Evolutionary conservation across 2,888 invertebrate genomes (phyloP), one percentile per base, ranked within the genome.

Genomic region (Rotaria macrura): DNA sequence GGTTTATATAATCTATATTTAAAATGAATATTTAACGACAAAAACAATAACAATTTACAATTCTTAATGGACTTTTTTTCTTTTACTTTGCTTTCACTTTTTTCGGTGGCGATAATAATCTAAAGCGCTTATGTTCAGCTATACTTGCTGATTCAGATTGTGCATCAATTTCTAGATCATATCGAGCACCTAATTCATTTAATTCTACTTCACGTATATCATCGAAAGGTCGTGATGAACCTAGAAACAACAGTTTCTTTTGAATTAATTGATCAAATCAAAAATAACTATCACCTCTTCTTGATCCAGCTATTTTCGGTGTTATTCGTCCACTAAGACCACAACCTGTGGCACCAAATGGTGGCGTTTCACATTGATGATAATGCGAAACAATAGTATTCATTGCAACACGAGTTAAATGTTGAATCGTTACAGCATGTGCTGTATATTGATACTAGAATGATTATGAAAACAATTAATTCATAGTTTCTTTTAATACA

Each of bases 351-450:
- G 43, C n/a, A 79, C 43, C 43, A 43, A 79, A 79, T 79, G 43
- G 43, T n/a, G 79, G 43, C 43, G 79, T 79, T 79, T 79, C 79
- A 79, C 79, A 79, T 79, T 79, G 79, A 79, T 79, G 79, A 43
- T 79, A 79, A 79, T 79, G 79, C 40, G n/a, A n/a, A 4, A 79
- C 6, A 23, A 83, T 55, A 54, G 72, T 85, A 47, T 83, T 54
- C 43, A 85, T 79, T 23, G 72, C 43, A 34, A 49, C 34, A 84
- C 52, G 57, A 49, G 40, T 57, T 83, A 84, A 86, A 55, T 65
- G 85, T 72, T 57, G 55, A 74, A 72, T 54, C n/a, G 55, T 55
- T 34, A n/a, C 38, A 38, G 54, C 29, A 83, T 54, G 34, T 34
- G 40, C 23, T 34, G 38, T 20, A 34, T 34, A 54, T 85, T 79